These are phyloP conservation scores for Aleiodes sp. DNA, from an alignment of 1,140 invertebrate genomes.

Conservation along the genomic window DNA sequence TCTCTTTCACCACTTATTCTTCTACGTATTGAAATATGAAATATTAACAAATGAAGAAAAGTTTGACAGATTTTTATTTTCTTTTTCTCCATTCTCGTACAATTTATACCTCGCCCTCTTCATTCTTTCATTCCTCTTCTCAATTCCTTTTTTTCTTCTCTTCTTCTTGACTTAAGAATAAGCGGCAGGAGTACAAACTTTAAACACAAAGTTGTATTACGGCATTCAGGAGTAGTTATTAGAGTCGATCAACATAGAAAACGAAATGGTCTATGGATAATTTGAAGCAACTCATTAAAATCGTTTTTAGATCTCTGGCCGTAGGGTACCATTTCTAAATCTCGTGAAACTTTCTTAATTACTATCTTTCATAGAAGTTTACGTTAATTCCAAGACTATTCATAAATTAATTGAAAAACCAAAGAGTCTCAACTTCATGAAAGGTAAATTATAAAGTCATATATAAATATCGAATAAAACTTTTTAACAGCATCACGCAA, in stretches of 20 bases:
- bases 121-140: neutral
- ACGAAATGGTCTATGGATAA: slow-evolving; percentile 7
- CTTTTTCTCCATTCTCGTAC: neutral
- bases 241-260: slow-evolving; percentile 14
- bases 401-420: neutral
- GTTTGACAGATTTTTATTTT: neutral
- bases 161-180: slow-evolving; percentile 9
- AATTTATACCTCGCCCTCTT: neutral
- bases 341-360: slow-evolving; percentile 3
- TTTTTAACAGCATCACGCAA: no score
- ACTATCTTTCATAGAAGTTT: neutral
- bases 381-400: no score
- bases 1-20: neutral
- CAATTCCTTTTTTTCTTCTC: neutral
- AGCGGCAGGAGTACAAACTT: slow-evolving; percentile 14
- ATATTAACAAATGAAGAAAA: slow-evolving; percentile 10
- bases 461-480: no score
- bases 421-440: no score
- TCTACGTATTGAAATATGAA: slow-evolving; percentile 4
- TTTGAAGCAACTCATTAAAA: slow-evolving; percentile 1
- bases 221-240: slow-evolving; percentile 17
- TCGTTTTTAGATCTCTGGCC: neutral
- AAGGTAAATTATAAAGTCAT: no score
- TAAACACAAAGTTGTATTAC: slow-evolving; percentile 7
- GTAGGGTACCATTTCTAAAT: neutral